Conservation (phyloP, 2,113 vertebrate genomes). For the Dicentrarchus labrax region DNA sequence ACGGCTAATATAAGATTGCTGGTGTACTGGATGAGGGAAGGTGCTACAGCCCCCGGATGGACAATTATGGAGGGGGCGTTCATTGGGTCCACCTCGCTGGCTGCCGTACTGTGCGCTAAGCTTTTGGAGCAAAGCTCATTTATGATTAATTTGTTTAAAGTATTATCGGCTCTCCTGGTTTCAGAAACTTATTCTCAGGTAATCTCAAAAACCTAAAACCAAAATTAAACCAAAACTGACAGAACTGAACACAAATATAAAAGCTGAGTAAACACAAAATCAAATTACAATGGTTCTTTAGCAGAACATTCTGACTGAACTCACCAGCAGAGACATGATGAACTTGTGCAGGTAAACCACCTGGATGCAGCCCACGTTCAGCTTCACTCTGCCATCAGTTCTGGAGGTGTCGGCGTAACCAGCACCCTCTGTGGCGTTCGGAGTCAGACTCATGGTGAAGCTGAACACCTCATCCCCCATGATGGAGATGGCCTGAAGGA, state of each 20-base stretch:
- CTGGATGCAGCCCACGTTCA: conserved; percentile 95
- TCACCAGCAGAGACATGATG: conserved; percentile 94
- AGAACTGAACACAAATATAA: not conserved
- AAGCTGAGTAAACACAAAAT: not conserved
- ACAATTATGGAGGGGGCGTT: no score
- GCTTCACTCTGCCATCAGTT: conserved; percentile 90
- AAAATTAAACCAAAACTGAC: not conserved
- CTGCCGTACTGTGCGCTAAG: not conserved
- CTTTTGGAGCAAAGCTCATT: not conserved
- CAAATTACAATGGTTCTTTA: not conserved
- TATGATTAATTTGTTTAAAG: no score
- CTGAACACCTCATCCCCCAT: conserved; percentile 96
- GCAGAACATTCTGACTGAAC: conserved; percentile 36
- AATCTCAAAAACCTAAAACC: not conserved
- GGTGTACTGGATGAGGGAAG: no score
- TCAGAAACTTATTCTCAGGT: not conserved
- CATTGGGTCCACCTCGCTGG: no score
- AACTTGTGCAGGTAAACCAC: conserved; percentile 96
- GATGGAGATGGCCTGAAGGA: conserved; percentile 91
- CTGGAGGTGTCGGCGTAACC: conserved; percentile 90
- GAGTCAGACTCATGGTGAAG: conserved; percentile 91
- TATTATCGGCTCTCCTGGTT: not conserved
- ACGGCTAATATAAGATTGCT: no score
- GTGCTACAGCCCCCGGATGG: no score
- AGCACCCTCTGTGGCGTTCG: conserved; percentile 89